Evolutionary conservation across 2,888 invertebrate species (phyloP).

Genomic region (Reticulitermes lucifugus): DNA sequence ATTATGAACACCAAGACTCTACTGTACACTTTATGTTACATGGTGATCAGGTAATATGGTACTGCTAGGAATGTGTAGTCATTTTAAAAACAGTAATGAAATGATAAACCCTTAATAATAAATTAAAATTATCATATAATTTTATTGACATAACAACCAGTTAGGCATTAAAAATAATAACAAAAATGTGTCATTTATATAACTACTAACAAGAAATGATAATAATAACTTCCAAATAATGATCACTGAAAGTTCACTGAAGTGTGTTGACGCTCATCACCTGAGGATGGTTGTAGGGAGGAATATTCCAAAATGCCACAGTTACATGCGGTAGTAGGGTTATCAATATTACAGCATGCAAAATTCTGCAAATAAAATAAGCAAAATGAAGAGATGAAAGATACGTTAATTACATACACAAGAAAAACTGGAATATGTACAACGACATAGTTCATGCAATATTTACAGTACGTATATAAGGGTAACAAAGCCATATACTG

Average conservation of each 20-base stretch:
- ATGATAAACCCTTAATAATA: not conserved
- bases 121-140: not conserved
- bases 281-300: not conserved
- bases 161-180: conserved; percentile 1
- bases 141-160: conserved; percentile 6
- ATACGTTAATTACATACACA: conserved; percentile 26
- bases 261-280: not conserved
- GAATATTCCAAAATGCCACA: conserved; percentile 10
- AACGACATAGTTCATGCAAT: conserved; percentile 5
- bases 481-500: too few species aligned
- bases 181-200: not conserved
- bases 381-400: conserved; percentile 24
- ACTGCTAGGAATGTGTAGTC: too few species aligned
- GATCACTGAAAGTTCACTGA: not conserved
- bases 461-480: not conserved
- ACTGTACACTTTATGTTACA: too few species aligned
- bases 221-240: not conserved
- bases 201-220: not conserved
- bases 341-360: conserved; percentile 41
- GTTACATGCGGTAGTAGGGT: conserved; percentile 34
- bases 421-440: not conserved
- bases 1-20: too few species aligned
- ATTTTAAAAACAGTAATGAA: too few species aligned
- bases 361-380: conserved; percentile 38
- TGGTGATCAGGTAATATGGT: too few species aligned